These are phyloP conservation scores for Hirudo medicinalis DNA, from an alignment of 1,140 invertebrate species.

Conservation along the genomic window DNA sequence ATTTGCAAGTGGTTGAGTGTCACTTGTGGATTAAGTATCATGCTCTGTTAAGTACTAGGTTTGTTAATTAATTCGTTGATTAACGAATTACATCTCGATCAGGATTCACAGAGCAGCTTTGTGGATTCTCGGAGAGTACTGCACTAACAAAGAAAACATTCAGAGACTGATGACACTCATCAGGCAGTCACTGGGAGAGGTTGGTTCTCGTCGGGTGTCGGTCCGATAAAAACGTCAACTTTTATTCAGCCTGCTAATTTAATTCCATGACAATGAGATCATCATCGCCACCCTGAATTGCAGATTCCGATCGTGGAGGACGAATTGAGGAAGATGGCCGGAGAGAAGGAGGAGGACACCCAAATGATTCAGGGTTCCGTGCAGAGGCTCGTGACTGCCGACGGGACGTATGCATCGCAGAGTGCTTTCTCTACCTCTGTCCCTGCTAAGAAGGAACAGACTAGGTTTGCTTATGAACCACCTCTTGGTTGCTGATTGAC, in stretches of 20 bases:
- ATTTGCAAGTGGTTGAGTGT: too few species aligned
- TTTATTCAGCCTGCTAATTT: too few species aligned
- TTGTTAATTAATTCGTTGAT: not conserved
- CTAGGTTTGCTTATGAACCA: not conserved
- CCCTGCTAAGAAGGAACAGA: conserved; percentile 32
- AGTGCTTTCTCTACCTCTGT: conserved; percentile 75
- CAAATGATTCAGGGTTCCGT: conserved; percentile 32
- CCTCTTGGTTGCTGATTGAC: too few species aligned
- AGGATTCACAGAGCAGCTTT: conserved; percentile 77
- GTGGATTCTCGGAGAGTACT: conserved; percentile 97
- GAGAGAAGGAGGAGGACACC: conserved; percentile 43
- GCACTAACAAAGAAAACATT: conserved; percentile 61
- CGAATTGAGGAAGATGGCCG: conserved; percentile 53
- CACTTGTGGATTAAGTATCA: not conserved
- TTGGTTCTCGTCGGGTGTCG: conserved; percentile 29
- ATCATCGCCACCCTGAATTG: not conserved
- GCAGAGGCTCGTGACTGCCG: conserved; percentile 45
- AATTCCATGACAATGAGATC: not conserved
- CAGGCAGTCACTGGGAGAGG: conserved; percentile 62
- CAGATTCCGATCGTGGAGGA: conserved; percentile 74
- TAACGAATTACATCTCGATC: conserved; percentile 43
- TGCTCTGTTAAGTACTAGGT: not conserved
- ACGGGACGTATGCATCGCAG: conserved; percentile 96
- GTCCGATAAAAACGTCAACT: too few species aligned
- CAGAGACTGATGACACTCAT: conserved; percentile 63